phyloP scores from a whole-genome alignment of 2,797 vertebrate genomes.

The Micromesistius poutassou region DNA sequence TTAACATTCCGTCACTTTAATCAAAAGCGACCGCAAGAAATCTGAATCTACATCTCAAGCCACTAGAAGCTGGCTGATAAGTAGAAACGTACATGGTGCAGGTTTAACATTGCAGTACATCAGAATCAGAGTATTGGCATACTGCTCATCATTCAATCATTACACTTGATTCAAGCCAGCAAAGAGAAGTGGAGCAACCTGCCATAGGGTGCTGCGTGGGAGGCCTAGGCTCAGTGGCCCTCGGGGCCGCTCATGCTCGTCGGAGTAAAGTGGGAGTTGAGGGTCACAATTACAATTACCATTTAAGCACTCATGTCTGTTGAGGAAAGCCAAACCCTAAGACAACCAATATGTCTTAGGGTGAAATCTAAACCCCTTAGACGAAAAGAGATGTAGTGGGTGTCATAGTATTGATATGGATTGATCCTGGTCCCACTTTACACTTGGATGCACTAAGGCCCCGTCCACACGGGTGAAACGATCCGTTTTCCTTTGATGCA shows the following conservation, averaged over 20 bases:
- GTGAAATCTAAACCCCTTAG: not conserved
- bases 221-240: not conserved
- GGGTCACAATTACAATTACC: not conserved
- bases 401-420: not conserved
- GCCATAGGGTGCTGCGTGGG: too few species aligned
- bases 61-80: too few species aligned
- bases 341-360: too few species aligned
- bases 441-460: too few species aligned
- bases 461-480: too few species aligned
- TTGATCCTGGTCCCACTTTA: not conserved
- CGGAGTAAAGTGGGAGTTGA: conserved; percentile 11
- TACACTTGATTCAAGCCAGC: too few species aligned
- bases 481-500: too few species aligned
- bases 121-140: too few species aligned
- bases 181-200: too few species aligned
- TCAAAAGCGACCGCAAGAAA: not conserved
- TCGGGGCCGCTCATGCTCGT: conserved; percentile 10
- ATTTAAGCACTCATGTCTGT: conserved; percentile 6
- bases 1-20: not conserved
- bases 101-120: too few species aligned
- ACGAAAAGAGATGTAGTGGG: not conserved
- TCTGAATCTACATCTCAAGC: not conserved
- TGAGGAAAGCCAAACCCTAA: not conserved
- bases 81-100: too few species aligned
- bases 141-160: too few species aligned